Evolutionary conservation across 1,140 invertebrate genomes (phyloP).

Genomic region (Philopotamus ludificatus): DNA sequence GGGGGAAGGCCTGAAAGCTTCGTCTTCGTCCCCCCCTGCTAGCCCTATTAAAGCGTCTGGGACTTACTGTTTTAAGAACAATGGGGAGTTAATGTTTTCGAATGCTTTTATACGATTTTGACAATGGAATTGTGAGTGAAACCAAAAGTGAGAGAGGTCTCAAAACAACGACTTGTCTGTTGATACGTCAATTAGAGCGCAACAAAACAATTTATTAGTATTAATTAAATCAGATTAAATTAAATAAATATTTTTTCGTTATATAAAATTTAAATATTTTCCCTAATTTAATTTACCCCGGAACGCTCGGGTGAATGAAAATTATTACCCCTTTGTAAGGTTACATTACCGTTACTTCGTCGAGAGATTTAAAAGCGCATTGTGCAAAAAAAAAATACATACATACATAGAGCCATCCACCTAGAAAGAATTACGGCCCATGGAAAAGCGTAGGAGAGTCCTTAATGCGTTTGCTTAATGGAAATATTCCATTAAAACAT

Average conservation of each 20-base stretch:
- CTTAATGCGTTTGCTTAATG: conserved; percentile 40
- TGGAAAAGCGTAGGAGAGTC: conserved; percentile 7
- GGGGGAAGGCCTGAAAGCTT: neutral
- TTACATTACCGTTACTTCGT: neutral
- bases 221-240: too few species aligned
- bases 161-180: too few species aligned
- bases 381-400: neutral
- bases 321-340: neutral
- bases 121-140: neutral
- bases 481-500: conserved; percentile 41
- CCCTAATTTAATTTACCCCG: too few species aligned
- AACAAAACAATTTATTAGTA: too few species aligned
- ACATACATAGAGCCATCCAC: conserved; percentile 8
- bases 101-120: neutral
- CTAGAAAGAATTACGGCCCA: conserved; percentile 4
- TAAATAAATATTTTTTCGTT: too few species aligned
- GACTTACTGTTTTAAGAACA: conserved; percentile 3
- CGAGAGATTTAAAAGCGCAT: conserved; percentile 10
- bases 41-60: neutral
- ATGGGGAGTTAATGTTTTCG: neutral
- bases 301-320: neutral
- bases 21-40: neutral
- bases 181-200: too few species aligned
- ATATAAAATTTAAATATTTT: too few species aligned
- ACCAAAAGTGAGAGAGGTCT: too few species aligned